Conservation (phyloP, 2,113 vertebrate genomes). For the Odocoileus hemionus region DNA sequence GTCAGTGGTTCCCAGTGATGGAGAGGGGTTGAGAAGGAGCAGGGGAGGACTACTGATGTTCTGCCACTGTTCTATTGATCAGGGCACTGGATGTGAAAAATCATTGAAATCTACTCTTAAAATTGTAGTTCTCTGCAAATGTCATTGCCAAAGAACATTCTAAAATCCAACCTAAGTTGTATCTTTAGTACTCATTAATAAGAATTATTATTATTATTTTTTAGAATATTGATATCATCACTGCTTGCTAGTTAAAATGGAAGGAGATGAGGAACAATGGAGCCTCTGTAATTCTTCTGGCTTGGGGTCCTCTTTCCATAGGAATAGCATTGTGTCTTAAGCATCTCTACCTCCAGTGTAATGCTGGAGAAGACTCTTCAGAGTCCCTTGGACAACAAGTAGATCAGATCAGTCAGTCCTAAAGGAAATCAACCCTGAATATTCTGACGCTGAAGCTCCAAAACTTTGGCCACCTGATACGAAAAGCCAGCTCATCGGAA, state of each 20-base stretch:
- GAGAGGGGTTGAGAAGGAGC: neutral
- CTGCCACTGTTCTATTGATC: neutral
- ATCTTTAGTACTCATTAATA: neutral
- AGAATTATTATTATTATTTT: neutral
- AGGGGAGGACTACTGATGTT: neutral
- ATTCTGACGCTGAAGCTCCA: neutral
- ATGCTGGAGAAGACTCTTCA: neutral
- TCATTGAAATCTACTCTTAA: neutral
- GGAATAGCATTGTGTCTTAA: neutral
- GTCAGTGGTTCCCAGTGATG: neutral
- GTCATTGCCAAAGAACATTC: neutral
- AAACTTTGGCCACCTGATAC: neutral
- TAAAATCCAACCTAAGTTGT: neutral
- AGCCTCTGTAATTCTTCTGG: neutral
- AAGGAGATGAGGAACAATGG: neutral
- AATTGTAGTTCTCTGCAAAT: neutral
- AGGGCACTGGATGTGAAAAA: neutral
- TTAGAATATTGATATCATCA: neutral
- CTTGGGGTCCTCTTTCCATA: neutral
- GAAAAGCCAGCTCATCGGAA: neutral
- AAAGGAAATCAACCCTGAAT: neutral
- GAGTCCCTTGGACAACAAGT: neutral
- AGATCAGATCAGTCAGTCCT: neutral
- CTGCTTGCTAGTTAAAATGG: neutral
- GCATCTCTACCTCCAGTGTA: neutral